Conservation (phyloP, 2,888 invertebrate genomes). For the Drosophila robusta region DNA sequence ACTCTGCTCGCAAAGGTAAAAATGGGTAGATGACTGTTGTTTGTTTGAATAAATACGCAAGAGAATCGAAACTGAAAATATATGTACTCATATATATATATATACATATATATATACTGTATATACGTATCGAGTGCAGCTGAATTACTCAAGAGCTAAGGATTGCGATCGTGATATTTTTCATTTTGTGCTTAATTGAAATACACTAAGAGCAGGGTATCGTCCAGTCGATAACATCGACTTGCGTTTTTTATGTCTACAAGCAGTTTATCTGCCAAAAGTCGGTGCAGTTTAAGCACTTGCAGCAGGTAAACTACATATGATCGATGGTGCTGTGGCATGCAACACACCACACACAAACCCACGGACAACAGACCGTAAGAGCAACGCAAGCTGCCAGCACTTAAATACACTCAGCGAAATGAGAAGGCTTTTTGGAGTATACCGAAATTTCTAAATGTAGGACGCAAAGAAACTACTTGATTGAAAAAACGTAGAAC, state of each 20-base stretch:
- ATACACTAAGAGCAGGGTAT: neutral
- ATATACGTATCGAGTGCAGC: too few species aligned
- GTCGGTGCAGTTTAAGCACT: constrained; percentile 13
- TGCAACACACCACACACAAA: neutral
- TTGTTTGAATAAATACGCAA: too few species aligned
- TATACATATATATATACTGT: too few species aligned
- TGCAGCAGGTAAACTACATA: constrained; percentile 11
- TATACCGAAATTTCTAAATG: too few species aligned
- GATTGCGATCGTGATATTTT: too few species aligned
- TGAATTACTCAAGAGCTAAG: too few species aligned
- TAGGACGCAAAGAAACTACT: too few species aligned
- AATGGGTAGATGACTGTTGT: too few species aligned
- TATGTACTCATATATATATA: neutral
- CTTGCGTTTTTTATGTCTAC: neutral
- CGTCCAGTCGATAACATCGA: neutral
- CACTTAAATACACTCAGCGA: neutral
- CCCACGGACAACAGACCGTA: neutral
- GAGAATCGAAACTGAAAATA: neutral
- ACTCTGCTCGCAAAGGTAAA: neutral
- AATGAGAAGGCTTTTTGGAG: neutral
- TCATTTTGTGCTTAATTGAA: too few species aligned
- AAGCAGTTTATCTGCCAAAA: constrained; percentile 21
- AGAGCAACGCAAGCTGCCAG: neutral
- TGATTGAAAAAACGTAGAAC: too few species aligned
- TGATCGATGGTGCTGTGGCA: constrained; percentile 31